Base-by-base conservation (phyloP, 2,113 vertebrate species). In the Microtus richardsoni region DNA sequence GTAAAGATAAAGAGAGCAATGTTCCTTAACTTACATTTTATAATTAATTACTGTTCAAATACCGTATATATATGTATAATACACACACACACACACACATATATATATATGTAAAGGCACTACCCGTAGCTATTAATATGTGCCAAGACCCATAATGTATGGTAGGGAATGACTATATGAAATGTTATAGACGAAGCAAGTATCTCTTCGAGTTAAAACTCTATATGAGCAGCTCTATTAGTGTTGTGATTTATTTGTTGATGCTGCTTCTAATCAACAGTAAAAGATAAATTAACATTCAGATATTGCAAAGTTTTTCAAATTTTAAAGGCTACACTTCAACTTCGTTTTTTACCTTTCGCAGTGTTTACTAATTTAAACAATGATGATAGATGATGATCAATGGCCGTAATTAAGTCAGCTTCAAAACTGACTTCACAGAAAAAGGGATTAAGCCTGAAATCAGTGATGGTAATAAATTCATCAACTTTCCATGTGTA, bases 381-480 rank as follows among this genome's bases (percentile, higher is more conserved):
- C 2, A 58, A 13, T 62, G 33, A 80, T 87, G 41, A 39, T 62
- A 88, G 82, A 52, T 86, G 68, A 73, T 79, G 41, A 92, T 52
- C 62, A 84, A 88, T 58, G 52, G 70, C 84, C 17, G 78, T 68
- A 44, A 60, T 75, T 75, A 90, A 92, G 75, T 33, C 52, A 77
- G 68, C 75, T 62, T 91, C 39, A 96, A 89, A 92, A 93, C 19
- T 41, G 22, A 90, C 36, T 95, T 94, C 24, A 62, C 7, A 47
- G 39, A 62, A 95, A 62, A 47, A 6, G 36, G 10, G 24, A 78
- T 73, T 86, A 60, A 88, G 60, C 52, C 64, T 95, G 49, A 95
- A 92, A 80, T 70, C 54, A 49, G 52, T 77, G n/a, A 77, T 2
- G 44, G 30, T 36, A 89, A 78, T 74, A 47, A 75, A 30, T 41